phyloP scores from a whole-genome alignment of 2,888 invertebrate genomes.

The Oscheius sp. region DNA sequence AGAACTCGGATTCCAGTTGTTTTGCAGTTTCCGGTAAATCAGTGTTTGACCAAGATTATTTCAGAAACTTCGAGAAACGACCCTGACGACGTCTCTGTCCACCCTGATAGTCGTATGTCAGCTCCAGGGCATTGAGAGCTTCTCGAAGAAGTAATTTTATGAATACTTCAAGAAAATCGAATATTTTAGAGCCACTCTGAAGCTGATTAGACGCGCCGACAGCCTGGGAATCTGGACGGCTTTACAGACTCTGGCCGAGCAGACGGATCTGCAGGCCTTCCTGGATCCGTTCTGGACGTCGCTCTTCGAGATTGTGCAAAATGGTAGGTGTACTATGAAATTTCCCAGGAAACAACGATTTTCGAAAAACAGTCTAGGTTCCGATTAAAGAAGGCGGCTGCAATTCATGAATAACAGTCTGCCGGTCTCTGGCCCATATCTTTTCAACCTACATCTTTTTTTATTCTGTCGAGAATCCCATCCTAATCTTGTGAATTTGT shows the following conservation, averaged over 20 bases:
- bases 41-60: background rate
- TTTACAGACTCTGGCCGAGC: conserved; percentile 33
- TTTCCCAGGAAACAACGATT: background rate
- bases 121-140: conserved; percentile 55
- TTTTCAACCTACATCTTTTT: too few relatives aligned
- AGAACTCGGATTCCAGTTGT: too few relatives aligned
- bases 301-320: conserved; percentile 43
- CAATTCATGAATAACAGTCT: too few relatives aligned
- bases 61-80: conserved; percentile 60
- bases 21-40: too few relatives aligned
- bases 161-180: background rate
- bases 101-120: conserved; percentile 69
- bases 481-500: too few relatives aligned
- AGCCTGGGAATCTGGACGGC: conserved; percentile 38
- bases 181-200: conserved; percentile 46
- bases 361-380: too few relatives aligned
- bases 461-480: too few relatives aligned
- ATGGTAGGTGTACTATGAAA: conserved; percentile 6
- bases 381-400: too few relatives aligned
- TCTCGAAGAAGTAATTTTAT: conserved; percentile 58
- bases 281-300: conserved; percentile 56
- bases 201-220: conserved; percentile 49
- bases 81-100: conserved; percentile 53
- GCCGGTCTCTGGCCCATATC: too few relatives aligned
- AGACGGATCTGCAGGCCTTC: conserved; percentile 54